phyloP scores from a whole-genome alignment of 2,113 vertebrate genomes.

The Naja naja region DNA sequence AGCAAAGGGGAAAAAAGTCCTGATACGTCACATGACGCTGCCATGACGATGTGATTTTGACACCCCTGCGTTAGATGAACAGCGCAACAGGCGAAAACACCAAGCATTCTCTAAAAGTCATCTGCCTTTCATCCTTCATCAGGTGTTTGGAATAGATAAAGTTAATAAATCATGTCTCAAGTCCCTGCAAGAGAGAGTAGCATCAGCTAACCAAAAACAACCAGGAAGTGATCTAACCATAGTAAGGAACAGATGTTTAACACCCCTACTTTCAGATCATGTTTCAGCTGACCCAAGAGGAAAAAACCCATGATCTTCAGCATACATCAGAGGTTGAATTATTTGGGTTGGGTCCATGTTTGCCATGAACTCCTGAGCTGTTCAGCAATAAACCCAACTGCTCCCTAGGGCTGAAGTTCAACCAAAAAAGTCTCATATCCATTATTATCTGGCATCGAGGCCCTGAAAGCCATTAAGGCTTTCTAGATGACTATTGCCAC shows the following conservation, averaged over 20 bases:
- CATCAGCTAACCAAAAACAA: not conserved
- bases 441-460: not conserved
- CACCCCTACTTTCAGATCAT: not conserved
- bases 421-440: not conserved
- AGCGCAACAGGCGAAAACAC: not conserved
- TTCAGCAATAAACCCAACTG: not conserved
- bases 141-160: not conserved
- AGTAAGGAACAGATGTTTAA: not conserved
- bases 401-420: not conserved
- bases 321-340: not conserved
- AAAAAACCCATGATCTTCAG: not conserved
- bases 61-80: not conserved
- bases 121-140: not conserved
- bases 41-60: no score
- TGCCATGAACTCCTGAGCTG: not conserved
- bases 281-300: not conserved
- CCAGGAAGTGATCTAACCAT: not conserved
- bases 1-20: no score
- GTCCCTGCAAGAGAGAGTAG: not conserved
- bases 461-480: not conserved
- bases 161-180: not conserved
- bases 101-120: not conserved
- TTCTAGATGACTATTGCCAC: not conserved
- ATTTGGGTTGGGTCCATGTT: not conserved
- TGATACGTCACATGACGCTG: no score